Base-by-base conservation (phyloP, 2,113 vertebrate species). In the Bucco capensis region DNA sequence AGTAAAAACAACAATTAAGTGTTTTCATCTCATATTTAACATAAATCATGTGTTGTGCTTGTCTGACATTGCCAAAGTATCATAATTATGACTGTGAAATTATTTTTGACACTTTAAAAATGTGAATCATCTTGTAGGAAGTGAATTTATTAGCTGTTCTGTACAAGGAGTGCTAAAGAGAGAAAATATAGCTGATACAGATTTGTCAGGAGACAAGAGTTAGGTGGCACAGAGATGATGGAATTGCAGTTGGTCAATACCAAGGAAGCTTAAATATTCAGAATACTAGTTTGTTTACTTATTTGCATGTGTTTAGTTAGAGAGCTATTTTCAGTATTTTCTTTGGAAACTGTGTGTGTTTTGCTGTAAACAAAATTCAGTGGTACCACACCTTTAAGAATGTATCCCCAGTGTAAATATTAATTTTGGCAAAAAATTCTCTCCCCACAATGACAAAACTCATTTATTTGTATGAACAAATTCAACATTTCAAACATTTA, bases 41-140 rank as follows among this genome's bases (percentile, higher is more conserved):
- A 21, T 75, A 95, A 89, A 92, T 82, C 16, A 35, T 50, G 28
- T 78, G 37, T 86, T 93, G 19, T 84, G 31, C 35, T 89, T 77
- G 51, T 89, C 64, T 94, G 92, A 87, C 73, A 82, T 70, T 86
- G 66, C 62, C 53, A 79, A 94, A 93, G 44, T 65, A 73, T 58
- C 50, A 31, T 90, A 84, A 93, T 96, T 93, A 93, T 37, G 37
- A 86, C 80, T 75, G 77, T 80, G 67, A 93, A 96, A 93, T 94
- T 79, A 86, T 83, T 92, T 90, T 80, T 96, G 95, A 93, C 92
- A 93, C 67, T 91, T 94, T 78, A 16, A 94, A 95, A 89, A 83
- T 57, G 86, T 70, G 54, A 90, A 38, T 76, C 62, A 79, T 83
- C 37, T 76, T 73, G 58, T 37, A 46, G 31, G 31, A 94, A 86